Evolutionary conservation across 2,797 vertebrate genomes (phyloP), one percentile per base, ranked within the genome.

Genomic region (Tapirus indicus): DNA sequence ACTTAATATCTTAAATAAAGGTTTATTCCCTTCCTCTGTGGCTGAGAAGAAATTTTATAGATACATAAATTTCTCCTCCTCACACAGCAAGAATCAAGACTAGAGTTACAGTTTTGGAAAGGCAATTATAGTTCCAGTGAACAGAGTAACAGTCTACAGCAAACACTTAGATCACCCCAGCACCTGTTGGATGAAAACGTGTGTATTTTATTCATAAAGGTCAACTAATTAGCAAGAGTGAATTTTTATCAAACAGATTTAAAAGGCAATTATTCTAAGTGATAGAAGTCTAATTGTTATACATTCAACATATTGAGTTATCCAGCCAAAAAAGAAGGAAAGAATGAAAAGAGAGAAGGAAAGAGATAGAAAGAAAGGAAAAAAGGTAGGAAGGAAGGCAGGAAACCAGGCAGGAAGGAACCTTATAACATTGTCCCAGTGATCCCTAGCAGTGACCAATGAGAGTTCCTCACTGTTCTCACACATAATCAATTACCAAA

Each of bases 201-300:
- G 72, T 62, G 94, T 97, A 95, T 95, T 95, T 97, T 97, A 95
- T 97, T 97, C 85, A 97, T 96, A 96, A 95, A 98, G 92, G 92
- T 97, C 96, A 97, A 94, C 85, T 95, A 97, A 98, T 98, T 97
- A 97, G 82, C 88, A 98, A 95, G 69, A 85, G 49, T 94, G n/a
- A 79, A 88, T 80, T 96, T 97, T 95, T 91, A 86, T 41, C 95
- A 92, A 88, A 92, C 71, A 96, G 88, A 97, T 88, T 95, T 96
- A 94, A 97, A 96, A 92, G 56, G 71, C 74, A 96, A 95, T 98
- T 94, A 94, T 78, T 97, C 56, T 82, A 75, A 71, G 32, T 95
- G 27, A 58, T 82, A 92, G 71, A 91, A 85, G n/a, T 32, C 71
- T 95, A 88, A 83, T 52, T 79, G 69, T 91, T 86, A 83, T 44